phyloP scores from a whole-genome alignment of 2,113 vertebrate genomes.

The Vimba vimba region DNA sequence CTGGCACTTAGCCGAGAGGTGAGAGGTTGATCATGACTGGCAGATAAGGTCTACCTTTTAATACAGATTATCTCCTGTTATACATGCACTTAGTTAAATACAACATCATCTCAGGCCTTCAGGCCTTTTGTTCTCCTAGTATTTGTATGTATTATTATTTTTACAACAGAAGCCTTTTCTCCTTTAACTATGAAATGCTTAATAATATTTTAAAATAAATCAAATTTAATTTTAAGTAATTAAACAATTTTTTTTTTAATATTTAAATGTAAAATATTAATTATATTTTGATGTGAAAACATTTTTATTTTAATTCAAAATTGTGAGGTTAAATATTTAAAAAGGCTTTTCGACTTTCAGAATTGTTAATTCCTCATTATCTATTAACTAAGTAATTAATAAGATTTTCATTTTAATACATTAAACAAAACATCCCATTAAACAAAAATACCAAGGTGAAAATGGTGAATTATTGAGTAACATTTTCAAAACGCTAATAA shows the following conservation, averaged over 20 bases:
- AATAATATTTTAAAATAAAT: background rate
- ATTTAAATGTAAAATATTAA: background rate
- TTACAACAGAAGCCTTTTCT: too few relatives aligned
- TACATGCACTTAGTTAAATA: slow-evolving; percentile 43
- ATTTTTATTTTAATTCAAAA: background rate
- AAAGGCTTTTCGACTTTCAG: background rate
- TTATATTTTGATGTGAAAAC: background rate
- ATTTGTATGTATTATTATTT: too few relatives aligned
- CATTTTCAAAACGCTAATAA: background rate
- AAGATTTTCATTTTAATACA: background rate
- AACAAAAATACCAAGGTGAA: background rate
- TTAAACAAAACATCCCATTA: background rate
- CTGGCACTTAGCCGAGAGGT: slow-evolving; percentile 57
- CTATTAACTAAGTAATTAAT: background rate
- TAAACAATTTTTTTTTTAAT: background rate
- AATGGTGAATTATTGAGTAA: background rate
- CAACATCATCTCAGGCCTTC: slow-evolving; percentile 51
- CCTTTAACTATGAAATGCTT: background rate
- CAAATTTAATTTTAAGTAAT: background rate
- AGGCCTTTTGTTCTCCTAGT: background rate
- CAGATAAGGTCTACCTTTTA: slow-evolving; percentile 67
- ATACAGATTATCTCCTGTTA: slow-evolving; percentile 68
- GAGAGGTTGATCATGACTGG: slow-evolving; percentile 68
- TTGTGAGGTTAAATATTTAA: background rate
- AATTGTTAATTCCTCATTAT: background rate